These are phyloP conservation scores for Dasysyrphus albostriatus DNA, from an alignment of 2,888 invertebrate genomes.

Conservation along the genomic window DNA sequence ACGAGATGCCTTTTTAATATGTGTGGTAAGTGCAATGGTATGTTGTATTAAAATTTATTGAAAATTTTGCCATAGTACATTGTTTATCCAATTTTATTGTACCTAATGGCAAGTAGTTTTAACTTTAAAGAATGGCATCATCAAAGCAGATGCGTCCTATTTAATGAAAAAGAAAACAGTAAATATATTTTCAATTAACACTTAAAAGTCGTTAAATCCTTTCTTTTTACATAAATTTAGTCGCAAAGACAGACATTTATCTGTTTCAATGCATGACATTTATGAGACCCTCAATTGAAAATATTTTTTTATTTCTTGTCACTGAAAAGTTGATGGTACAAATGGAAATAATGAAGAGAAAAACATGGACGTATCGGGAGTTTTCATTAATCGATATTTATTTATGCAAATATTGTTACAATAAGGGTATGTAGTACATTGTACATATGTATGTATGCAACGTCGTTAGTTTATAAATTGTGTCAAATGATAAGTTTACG, in stretches of 20 bases:
- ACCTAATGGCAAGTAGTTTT: background rate
- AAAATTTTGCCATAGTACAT: conserved; percentile 9
- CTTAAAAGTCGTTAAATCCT: background rate
- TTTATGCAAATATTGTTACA: too few relatives aligned
- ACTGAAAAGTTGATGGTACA: too few relatives aligned
- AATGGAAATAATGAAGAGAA: too few relatives aligned
- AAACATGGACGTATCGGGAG: too few relatives aligned
- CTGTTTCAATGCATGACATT: too few relatives aligned
- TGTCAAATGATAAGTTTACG: too few relatives aligned
- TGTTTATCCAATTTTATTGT: background rate
- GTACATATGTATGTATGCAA: too few relatives aligned
- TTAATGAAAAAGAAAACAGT: background rate
- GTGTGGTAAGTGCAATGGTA: conserved; percentile 11
- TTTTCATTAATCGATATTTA: too few relatives aligned
- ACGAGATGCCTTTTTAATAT: background rate
- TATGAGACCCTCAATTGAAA: too few relatives aligned
- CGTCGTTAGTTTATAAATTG: too few relatives aligned
- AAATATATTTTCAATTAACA: background rate
- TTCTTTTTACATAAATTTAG: background rate
- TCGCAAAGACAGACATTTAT: background rate
- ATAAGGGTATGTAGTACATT: too few relatives aligned
- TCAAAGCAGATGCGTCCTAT: background rate
- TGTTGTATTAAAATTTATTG: conserved; percentile 25
- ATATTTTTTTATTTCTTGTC: too few relatives aligned
- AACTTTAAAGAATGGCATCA: background rate